phyloP scores from a whole-genome alignment of 2,888 invertebrate genomes.

The Luperina testacea region DNA sequence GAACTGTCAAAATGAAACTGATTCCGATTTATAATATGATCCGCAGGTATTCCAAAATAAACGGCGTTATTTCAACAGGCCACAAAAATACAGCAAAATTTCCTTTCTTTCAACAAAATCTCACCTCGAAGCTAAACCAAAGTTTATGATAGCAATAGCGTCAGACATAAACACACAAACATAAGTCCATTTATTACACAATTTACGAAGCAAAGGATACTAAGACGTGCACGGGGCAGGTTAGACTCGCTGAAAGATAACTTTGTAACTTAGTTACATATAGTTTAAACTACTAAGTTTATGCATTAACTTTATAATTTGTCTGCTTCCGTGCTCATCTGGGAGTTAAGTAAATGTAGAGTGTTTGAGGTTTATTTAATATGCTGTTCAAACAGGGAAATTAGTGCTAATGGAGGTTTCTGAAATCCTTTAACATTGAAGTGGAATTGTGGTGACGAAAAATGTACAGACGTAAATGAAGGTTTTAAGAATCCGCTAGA shows the following conservation, averaged over 20 bases:
- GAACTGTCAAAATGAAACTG: too few relatives aligned
- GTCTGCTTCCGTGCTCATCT: constrained; percentile 27
- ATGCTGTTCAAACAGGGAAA: neutral
- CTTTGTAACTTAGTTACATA: constrained; percentile 17
- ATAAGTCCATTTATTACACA: constrained; percentile 5
- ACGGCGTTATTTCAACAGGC: neutral
- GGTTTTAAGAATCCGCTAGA: neutral
- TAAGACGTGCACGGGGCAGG: neutral
- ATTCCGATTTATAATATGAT: too few relatives aligned
- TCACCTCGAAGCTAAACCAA: neutral
- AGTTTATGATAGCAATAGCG: constrained; percentile 9
- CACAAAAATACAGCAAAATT: neutral
- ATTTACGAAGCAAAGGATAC: neutral
- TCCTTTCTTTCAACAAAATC: neutral
- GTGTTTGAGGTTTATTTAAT: neutral
- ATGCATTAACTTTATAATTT: constrained; percentile 46
- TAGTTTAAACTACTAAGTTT: constrained; percentile 38
- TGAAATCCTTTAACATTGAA: neutral
- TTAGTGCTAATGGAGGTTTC: neutral
- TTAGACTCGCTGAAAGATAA: constrained; percentile 5
- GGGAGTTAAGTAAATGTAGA: neutral
- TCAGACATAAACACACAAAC: constrained; percentile 5
- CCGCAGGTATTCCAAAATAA: neutral
- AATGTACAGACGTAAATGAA: neutral
- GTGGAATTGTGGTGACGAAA: neutral